Evolutionary conservation across 2,888 invertebrate species (phyloP).

Genomic region (Linnaemya vulpina): DNA sequence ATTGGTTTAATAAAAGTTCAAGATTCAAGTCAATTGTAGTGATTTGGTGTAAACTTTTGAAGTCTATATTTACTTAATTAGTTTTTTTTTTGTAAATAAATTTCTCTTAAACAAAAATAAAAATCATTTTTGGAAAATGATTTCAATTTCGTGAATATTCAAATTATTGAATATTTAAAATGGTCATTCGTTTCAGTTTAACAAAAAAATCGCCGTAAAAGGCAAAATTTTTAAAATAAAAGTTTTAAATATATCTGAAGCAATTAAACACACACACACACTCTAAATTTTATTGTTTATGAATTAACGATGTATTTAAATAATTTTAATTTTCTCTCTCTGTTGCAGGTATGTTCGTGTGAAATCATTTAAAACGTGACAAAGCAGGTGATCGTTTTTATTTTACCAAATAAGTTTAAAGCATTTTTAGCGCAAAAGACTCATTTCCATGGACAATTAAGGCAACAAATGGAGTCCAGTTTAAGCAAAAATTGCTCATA

Average conservation of each 20-base stretch:
- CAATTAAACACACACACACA: constrained; percentile 21
- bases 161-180: not conserved
- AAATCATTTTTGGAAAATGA: not conserved
- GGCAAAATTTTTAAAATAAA: constrained; percentile 25
- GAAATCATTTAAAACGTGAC: constrained; percentile 19
- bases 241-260: constrained; percentile 22
- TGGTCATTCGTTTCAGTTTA: not conserved
- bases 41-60: not conserved
- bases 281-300: not conserved
- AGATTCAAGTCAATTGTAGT: not conserved
- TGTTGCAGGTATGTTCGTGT: constrained; percentile 64
- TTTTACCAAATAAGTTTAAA: constrained; percentile 51
- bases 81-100: not conserved
- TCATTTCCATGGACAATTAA: constrained; percentile 42
- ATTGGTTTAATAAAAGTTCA: constrained; percentile 3
- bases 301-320: constrained; percentile 9
- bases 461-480: constrained; percentile 27
- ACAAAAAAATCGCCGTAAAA: constrained; percentile 7
- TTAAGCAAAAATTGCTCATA: not conserved
- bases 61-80: not conserved
- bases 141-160: not conserved
- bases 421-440: constrained; percentile 7
- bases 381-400: constrained; percentile 44
- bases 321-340: constrained; percentile 41
- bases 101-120: not conserved